Base-by-base conservation (phyloP, 1,140 invertebrate species). In the Saccostrea glomerata region DNA sequence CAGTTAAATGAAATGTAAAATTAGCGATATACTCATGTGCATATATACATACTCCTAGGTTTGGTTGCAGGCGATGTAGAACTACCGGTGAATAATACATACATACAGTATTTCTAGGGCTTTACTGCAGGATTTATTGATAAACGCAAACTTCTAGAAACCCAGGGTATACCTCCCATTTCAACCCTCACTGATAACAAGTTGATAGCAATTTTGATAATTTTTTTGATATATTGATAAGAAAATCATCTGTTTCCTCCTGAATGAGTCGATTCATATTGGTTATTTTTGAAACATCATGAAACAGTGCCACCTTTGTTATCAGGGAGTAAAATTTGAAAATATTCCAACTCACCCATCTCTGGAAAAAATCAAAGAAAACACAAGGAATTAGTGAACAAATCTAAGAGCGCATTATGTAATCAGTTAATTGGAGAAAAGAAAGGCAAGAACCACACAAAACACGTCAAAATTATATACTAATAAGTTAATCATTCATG, bases 291-390 rank as follows among this genome's bases (percentile, higher is more conserved):
- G 4, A 30, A 30, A 30, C 36, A 77, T 77, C 70, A 77, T 6
- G 30, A 36, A 36, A 77, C 70, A 63, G 70, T 63, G 25, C 70
- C 70, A 25, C 30, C 11, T 12, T 77, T 13, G 70, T 77, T 77
- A 77, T 77, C 70, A 77, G 70, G 70, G 70, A 77, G 70, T 77
- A 30, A 36, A n/a, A 63, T 30, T 36, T 77, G 70, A 36, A 77
- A 77, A 30, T 30, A 77, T 77, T 77, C 25, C 70, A 77, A 77
- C 70, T 77, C 70, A 77, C 70, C 70, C 70, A 11, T 25, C 70
- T 77, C 70, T 77, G 70, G 3, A 77, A 77, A 73, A 77, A 77
- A 63, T 63, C n/a, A 63, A 36, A 77, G 30, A 73, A 77, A 77
- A 77, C 70, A 77, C 70, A 77, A 77, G 11, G 4, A 30, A 77